phyloP scores from a whole-genome alignment of 2,888 invertebrate species.

The Tineola bisselliella region DNA sequence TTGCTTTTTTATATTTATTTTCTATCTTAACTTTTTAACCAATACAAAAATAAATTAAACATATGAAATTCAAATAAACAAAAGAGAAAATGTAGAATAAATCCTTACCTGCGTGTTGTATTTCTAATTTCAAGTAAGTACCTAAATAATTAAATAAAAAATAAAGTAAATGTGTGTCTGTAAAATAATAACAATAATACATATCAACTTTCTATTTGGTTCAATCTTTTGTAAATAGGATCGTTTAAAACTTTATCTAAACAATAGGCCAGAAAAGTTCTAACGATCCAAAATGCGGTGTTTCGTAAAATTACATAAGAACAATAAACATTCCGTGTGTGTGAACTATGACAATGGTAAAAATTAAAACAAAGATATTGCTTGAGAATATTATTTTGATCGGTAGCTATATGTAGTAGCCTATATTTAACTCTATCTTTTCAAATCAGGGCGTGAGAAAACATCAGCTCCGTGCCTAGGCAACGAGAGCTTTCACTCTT shows the following conservation, averaged over 20 bases:
- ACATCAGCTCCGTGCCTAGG: neutral
- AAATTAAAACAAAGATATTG: neutral
- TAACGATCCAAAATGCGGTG: neutral
- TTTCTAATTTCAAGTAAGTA: too few relatives aligned
- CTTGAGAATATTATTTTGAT: neutral
- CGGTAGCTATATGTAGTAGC: constrained; percentile 1
- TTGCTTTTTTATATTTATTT: neutral
- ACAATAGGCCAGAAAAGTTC: neutral
- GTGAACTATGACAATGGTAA: constrained; percentile 6
- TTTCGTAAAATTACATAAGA: constrained; percentile 1
- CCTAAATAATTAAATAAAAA: too few relatives aligned
- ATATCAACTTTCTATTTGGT: neutral
- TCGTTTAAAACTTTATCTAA: neutral
- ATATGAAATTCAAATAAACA: too few relatives aligned
- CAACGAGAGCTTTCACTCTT: constrained; percentile 8
- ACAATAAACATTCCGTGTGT: neutral
- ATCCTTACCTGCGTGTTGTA: too few relatives aligned
- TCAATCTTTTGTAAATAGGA: too few relatives aligned
- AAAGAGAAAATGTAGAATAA: too few relatives aligned
- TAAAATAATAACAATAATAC: neutral
- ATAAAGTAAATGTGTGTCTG: too few relatives aligned
- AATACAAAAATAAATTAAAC: too few relatives aligned
- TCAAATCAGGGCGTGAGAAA: constrained; percentile 8
- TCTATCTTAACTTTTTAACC: too few relatives aligned
- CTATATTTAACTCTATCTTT: constrained; percentile 4